A percentile compares a stretch with the other conserved stretches of the same genome.
Evolutionary conservation across 1,140 invertebrate genomes (phyloP).

Genomic region (Papilio dardanus): DNA sequence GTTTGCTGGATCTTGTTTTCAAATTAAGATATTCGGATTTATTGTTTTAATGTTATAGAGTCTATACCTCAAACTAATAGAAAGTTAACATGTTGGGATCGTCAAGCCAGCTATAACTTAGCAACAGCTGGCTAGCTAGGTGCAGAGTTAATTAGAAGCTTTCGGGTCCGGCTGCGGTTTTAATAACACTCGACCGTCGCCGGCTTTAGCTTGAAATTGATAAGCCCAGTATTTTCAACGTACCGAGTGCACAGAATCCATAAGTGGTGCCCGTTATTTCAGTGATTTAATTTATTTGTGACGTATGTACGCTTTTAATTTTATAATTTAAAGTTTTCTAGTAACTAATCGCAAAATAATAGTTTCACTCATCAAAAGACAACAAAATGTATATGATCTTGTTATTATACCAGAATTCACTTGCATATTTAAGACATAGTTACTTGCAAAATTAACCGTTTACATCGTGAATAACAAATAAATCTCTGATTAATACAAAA

Average conservation of each 20-base stretch:
- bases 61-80: not conserved
- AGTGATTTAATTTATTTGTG: not conserved
- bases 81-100: slow-evolving; percentile 24
- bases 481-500: not conserved
- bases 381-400: too few relatives aligned
- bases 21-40: not conserved
- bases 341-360: too few relatives aligned
- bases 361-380: too few relatives aligned
- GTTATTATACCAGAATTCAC: too few relatives aligned
- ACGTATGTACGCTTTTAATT: not conserved
- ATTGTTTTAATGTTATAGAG: not conserved
- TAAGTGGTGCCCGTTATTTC: slow-evolving; percentile 13
- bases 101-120: slow-evolving; percentile 37
- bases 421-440: too few relatives aligned
- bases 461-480: too few relatives aligned
- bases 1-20: too few relatives aligned
- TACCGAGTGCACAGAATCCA: not conserved
- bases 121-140: slow-evolving; percentile 60
- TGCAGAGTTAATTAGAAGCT: slow-evolving; percentile 72
- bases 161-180: slow-evolving; percentile 62
- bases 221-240: slow-evolving; percentile 41
- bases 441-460: too few relatives aligned
- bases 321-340: not conserved
- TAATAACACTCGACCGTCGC: slow-evolving; percentile 62
- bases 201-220: slow-evolving; percentile 60